Conservation (phyloP, 2,888 invertebrate species). For the Aleiodes leptofemur region DNA sequence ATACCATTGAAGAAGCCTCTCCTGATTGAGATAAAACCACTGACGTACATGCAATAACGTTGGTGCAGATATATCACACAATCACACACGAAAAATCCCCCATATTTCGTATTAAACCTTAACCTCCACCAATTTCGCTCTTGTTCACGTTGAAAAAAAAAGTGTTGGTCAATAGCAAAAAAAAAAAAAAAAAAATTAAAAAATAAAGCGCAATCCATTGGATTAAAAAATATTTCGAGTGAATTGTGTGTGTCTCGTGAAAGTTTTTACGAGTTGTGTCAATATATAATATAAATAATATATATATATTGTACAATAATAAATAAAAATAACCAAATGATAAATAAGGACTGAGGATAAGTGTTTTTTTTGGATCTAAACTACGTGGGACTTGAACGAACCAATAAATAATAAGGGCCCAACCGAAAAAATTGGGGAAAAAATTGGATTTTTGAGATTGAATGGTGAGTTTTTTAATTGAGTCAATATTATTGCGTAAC, state of each 20-base stretch:
- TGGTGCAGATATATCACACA: slow-evolving; percentile 2
- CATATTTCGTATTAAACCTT: background rate
- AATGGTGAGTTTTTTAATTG: slow-evolving; percentile 30
- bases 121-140: slow-evolving; percentile 5
- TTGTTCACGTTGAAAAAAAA: too few species aligned
- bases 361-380: background rate
- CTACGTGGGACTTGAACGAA: background rate
- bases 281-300: too few species aligned
- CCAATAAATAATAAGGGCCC: background rate
- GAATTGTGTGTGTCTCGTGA: too few species aligned
- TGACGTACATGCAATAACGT: slow-evolving; percentile 24
- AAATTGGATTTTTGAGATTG: slow-evolving; percentile 8
- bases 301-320: too few species aligned
- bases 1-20: background rate
- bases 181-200: background rate
- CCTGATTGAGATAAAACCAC: slow-evolving; percentile 31
- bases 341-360: background rate
- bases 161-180: background rate
- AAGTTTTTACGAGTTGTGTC: too few species aligned
- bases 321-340: too few species aligned
- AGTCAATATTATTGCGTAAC: slow-evolving; percentile 18
- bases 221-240: background rate
- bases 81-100: background rate
- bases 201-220: slow-evolving; percentile 24
- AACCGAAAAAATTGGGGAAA: background rate